Percentiles rank a stretch among this genome's conserved stretches.
These are phyloP conservation scores for Elysia crispata DNA, from an alignment of 2,888 invertebrate genomes.

Conservation along the genomic window DNA sequence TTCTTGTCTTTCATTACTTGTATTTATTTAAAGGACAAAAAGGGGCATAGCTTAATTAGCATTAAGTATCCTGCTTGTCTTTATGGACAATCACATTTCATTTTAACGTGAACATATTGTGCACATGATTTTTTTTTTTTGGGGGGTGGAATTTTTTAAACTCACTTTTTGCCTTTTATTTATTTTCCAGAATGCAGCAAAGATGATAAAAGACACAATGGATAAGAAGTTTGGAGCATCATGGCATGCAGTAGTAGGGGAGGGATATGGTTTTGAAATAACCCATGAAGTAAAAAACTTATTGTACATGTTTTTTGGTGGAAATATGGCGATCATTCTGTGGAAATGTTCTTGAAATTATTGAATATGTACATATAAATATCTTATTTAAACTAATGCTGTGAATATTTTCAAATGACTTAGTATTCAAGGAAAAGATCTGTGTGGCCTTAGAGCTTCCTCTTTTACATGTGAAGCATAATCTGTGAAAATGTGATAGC, in stretches of 20 bases:
- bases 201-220: conserved; percentile 94
- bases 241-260: conserved; percentile 97
- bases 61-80: too few relatives aligned
- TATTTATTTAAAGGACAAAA: not conserved
- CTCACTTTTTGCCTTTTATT: conserved; percentile 6
- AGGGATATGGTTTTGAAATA: conserved; percentile 95
- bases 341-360: conserved; percentile 87
- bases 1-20: not conserved
- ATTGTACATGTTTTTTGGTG: conserved; percentile 84
- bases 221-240: conserved; percentile 96
- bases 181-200: conserved; percentile 87
- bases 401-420: too few relatives aligned
- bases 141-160: not conserved
- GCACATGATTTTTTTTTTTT: not conserved
- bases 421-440: too few relatives aligned
- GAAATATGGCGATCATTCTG: conserved; percentile 90
- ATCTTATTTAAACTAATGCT: too few relatives aligned
- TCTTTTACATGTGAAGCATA: too few relatives aligned
- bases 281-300: conserved; percentile 89
- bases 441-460: too few relatives aligned
- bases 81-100: too few relatives aligned
- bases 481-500: too few relatives aligned
- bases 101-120: too few relatives aligned
- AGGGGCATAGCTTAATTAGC: too few relatives aligned
- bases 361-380: not conserved